Evolutionary conservation across 2,797 vertebrate species (phyloP), one percentile per base, ranked within the genome.

Genomic region (Cetoscarus ocellatus): DNA sequence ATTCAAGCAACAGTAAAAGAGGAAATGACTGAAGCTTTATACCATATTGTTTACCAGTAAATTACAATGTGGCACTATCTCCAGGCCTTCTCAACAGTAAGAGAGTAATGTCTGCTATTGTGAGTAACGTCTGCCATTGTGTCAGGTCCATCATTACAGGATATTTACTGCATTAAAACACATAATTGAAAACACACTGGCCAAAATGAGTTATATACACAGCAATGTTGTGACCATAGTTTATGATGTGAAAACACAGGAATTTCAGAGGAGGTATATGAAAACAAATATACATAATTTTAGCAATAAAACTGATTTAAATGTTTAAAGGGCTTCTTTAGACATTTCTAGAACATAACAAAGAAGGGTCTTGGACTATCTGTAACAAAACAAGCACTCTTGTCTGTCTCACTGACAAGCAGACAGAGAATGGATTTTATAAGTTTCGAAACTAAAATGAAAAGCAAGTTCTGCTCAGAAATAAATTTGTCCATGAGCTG

Each of bases 101-200:
- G 27, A 62, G 65, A 79, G 82, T 84, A 68, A 82, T 3, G 75
- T 85, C 73, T 86, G 53, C 77, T 69, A 52, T 68, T 70, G 58
- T 86, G 84, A 70, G 60, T 86, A 67, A 87, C 56, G 81, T 86
- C 66, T 86, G 43, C 56, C 53, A 53, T 52, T 68, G 61, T 63
- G 27, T 63, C 56, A 74, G 52, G 49, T 68, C 77, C 67, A 66
- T 82, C 62, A 83, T 79, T 84, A 69, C 58, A 40, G 61, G 69
- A 48, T 76, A 67, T 48, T 73, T 72, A 61, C 40, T 36, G 59
- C 52, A 55, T 72, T 83, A 67, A 67, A 72, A 52, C 48, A 69
- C 67, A 73, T 55, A 77, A 58, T 51, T 47, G 47, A 45, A 18
- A 59, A 27, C 44, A 59, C 45, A 18, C 27, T n/a, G 61, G 63